Conservation (phyloP, 2,797 vertebrate genomes). For the Streptopelia turtur region DNA sequence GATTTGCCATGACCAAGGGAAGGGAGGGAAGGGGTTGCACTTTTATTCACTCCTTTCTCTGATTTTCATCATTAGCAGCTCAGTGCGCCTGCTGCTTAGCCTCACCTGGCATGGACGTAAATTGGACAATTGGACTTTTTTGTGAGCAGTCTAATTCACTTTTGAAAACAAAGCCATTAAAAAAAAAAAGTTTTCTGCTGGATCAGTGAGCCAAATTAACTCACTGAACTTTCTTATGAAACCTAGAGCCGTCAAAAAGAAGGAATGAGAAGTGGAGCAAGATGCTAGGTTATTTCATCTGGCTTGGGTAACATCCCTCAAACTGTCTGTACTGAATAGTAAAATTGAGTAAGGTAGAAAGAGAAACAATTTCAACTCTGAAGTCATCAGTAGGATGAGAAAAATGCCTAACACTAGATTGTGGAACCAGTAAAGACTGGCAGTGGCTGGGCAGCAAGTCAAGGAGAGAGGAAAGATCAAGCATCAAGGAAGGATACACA, state of each 20-base stretch:
- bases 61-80: neutral
- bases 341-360: neutral
- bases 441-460: neutral
- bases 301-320: neutral
- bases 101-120: neutral
- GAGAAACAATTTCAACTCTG: neutral
- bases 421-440: neutral
- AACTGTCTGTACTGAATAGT: neutral
- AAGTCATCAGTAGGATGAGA: neutral
- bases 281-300: neutral
- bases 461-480: neutral
- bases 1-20: neutral
- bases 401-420: neutral
- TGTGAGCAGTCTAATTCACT: neutral
- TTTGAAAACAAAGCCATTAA: neutral
- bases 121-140: neutral
- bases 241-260: neutral
- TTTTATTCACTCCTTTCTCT: neutral
- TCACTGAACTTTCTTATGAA: neutral
- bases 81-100: neutral
- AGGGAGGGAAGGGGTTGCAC: neutral
- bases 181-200: neutral
- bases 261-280: neutral
- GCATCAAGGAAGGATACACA: neutral
- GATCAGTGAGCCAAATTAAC: neutral